Evolutionary conservation across 2,888 invertebrate species (phyloP), one percentile per base, ranked within the genome.

Genomic region (Argynnis bischoffii): DNA sequence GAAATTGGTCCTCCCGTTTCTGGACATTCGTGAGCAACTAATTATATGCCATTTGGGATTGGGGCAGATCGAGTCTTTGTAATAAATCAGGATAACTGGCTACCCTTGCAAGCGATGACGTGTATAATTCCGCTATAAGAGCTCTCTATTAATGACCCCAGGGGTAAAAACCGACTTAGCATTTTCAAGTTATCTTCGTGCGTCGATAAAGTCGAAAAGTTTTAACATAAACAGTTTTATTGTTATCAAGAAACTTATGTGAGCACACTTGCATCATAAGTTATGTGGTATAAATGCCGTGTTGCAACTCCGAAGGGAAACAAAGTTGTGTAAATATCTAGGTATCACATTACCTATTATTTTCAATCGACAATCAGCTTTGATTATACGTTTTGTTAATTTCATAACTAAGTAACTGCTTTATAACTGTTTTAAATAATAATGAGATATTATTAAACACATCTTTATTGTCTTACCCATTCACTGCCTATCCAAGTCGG

Each of bases 31-130:
- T 72, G 77, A 79, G 79, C 75, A 76, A 79, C 82, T 86, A 86
- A 87, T 85, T 83, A 80, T 81, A 74, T 78, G 80, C 78, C 81
- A 84, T 87, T 81, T 79, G 76, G 77, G 82, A 82, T 78, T 18
- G 64, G 68, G 41, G 60, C 53, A 53, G 55, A 53, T 53, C 31
- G 60, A 60, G 75, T 73, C 77, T 73, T 76, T 69, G 76, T 75
- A 75, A 87, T 90, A 89, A 88, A 90, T 90, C 86, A 88, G 79
- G 79, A 77, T 86, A 87, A 87, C 79, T 80, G 78, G 35, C 8
- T 11, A 41, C 35, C 78, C n/a, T 59, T 31, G 16, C 48, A 41
- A 11, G 35, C 35, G 35, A 11, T 41, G 35, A 41, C 35, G 35
- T 41, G 11, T 8, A 41, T 41, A 41, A 41, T 41, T 41, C 35